These are phyloP conservation scores for Poeciliopsis gracilis DNA, from an alignment of 2,797 vertebrate species.

Conservation along the genomic window DNA sequence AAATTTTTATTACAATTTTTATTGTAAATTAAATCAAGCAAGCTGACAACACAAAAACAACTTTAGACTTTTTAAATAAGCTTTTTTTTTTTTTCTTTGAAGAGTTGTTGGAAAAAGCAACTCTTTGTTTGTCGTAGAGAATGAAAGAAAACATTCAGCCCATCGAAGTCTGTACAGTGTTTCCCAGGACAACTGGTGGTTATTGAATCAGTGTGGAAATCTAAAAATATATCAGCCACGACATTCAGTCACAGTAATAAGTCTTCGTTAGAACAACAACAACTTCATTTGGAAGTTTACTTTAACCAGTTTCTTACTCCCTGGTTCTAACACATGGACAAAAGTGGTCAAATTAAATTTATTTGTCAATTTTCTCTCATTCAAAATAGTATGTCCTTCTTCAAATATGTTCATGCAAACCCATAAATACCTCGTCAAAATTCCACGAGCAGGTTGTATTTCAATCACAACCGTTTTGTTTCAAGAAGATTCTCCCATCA, in stretches of 20 bases:
- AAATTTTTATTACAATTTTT: slow-evolving; percentile 32
- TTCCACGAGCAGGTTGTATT: neutral
- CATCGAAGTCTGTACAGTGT: neutral
- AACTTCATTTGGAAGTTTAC: neutral
- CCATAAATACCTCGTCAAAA: neutral
- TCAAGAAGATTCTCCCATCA: neutral
- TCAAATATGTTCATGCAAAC: neutral
- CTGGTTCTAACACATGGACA: neutral
- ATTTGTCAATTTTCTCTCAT: neutral
- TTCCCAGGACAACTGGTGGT: neutral
- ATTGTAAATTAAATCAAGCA: slow-evolving; percentile 29
- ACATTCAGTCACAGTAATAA: neutral
- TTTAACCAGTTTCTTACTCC: neutral
- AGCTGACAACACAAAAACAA: slow-evolving; percentile 12
- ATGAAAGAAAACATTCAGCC: neutral
- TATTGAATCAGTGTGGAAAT: neutral
- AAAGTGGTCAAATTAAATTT: neutral
- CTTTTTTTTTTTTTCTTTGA: neutral
- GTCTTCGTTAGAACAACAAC: neutral
- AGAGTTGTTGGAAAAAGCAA: neutral
- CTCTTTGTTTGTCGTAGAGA: neutral
- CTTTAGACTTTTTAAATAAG: slow-evolving; percentile 17
- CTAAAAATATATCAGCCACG: neutral
- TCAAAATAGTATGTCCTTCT: neutral
- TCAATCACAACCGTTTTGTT: neutral